Percentiles rank a stretch among this genome's conserved stretches.
These are phyloP conservation scores for Parambassis ranga DNA, from an alignment of 2,797 vertebrate species.

Conservation along the genomic window DNA sequence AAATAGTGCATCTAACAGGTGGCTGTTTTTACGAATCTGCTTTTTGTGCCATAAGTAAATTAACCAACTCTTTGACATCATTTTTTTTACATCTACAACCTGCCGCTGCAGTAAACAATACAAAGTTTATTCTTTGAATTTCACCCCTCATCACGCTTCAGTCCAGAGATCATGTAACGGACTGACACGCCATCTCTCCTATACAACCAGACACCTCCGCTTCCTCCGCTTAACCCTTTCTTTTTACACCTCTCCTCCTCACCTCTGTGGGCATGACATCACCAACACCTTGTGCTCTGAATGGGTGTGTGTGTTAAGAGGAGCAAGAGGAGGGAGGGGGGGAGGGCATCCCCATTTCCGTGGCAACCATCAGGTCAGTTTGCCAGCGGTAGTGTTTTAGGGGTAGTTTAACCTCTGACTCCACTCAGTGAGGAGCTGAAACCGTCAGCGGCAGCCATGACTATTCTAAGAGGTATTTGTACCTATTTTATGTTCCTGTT, in stretches of 20 bases:
- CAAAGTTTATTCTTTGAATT: no score
- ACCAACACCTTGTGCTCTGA: slow-evolving; percentile 35
- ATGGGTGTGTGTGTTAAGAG: slow-evolving; percentile 33
- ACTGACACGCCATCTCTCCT: background rate
- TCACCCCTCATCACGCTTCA: background rate
- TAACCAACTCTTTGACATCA: no score
- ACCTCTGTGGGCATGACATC: slow-evolving; percentile 30
- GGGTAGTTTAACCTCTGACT: slow-evolving; percentile 16
- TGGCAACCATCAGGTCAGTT: slow-evolving; percentile 39
- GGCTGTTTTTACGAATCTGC: no score
- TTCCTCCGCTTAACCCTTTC: background rate
- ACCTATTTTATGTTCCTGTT: no score
- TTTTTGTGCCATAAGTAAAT: no score
- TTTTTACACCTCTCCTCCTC: slow-evolving; percentile 27
- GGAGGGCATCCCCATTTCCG: slow-evolving; percentile 40
- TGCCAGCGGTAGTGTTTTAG: slow-evolving; percentile 36
- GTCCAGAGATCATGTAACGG: background rate
- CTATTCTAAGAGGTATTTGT: slow-evolving; percentile 56
- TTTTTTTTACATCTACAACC: no score
- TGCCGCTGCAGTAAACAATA: no score
- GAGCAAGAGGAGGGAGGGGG: background rate
- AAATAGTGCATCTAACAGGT: no score
- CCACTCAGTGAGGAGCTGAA: background rate
- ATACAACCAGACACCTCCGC: slow-evolving; percentile 16
- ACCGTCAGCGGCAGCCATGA: slow-evolving; percentile 26